Base-by-base conservation (phyloP, 2,888 invertebrate species). In the Xestia ashworthii region DNA sequence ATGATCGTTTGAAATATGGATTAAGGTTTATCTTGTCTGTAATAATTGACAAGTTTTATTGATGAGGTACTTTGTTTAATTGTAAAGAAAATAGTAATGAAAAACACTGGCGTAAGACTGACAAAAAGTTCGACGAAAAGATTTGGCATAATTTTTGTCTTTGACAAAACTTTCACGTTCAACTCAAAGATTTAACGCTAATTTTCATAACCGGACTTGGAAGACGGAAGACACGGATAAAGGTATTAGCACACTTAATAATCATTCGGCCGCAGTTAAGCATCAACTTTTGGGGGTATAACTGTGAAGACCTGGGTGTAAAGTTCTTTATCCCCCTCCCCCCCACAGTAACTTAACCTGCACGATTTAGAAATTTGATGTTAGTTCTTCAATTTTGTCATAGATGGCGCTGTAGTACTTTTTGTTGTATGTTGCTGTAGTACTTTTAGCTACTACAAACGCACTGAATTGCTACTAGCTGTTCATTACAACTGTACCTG, bases 131-230 rank as follows among this genome's bases (percentile, higher is more conserved):
- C 16, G n/a, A 12, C 16, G 16, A 25, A 66, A n/a, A 76, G 2
- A 1, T 41, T 19, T 38, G 12, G 44, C 0, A 46, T 38, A 81
- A 32, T 65, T 64, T 76, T 71, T 44, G 9, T 48, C 14, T 66
- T 32, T 3, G 22, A 38, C 14, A 41, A 72, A 75, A 71, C 22
- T 62, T 81, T 58, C 22, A 58, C 32, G 14, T 60, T 5, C 32
- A n/a, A n/a, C n/a, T n/a, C n/a, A 5, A 53, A 5, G 32, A 19
- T 32, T 48, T 50, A 19, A 22, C 14, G 5, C 5, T 25, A n/a
- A 38, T 48, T 67, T 71, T 55, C 46, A 44, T 12, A n/a, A n/a
- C 19, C 6, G 16, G 8, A 41, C 22, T 66, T 32, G 32, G 32
- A 32, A 32, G 32, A 32, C 32, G 32, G 25, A 55, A 72, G 32